Conservation (phyloP, 2,797 vertebrate species). For the Hozukius guyotensis region DNA sequence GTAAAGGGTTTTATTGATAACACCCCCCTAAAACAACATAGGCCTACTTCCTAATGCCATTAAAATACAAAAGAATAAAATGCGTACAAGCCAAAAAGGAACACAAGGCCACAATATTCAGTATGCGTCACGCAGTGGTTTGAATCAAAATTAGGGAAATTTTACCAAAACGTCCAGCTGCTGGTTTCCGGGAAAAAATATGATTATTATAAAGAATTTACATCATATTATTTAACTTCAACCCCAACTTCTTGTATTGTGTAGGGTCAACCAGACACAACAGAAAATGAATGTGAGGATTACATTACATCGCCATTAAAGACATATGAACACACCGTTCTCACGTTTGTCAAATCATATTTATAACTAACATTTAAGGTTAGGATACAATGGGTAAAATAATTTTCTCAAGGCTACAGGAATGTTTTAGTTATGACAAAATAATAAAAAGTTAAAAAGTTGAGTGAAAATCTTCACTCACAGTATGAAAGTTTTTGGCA, state of each 20-base stretch:
- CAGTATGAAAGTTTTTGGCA: not conserved
- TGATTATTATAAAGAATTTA: not conserved
- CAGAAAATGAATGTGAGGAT: not conserved
- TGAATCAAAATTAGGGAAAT: conserved; percentile 19
- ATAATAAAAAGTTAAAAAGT: not conserved
- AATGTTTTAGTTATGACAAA: not conserved
- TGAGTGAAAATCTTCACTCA: not conserved
- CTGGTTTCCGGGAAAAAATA: not conserved
- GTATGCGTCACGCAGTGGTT: not conserved
- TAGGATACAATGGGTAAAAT: not conserved
- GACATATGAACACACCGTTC: not conserved
- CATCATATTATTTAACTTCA: not conserved
- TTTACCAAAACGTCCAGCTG: not conserved
- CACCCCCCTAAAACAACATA: not conserved
- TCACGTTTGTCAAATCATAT: not conserved
- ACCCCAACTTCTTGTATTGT: not conserved
- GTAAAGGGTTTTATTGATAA: not conserved
- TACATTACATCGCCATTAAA: not conserved
- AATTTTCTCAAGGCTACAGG: not conserved
- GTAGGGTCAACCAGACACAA: not conserved
- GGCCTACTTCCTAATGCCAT: not conserved
- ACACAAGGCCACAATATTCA: not conserved
- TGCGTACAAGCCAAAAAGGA: not conserved
- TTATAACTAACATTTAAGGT: not conserved
- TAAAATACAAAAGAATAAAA: not conserved